Evolutionary conservation across 2,888 invertebrate species (phyloP).

Genomic region (Apeira syringaria): DNA sequence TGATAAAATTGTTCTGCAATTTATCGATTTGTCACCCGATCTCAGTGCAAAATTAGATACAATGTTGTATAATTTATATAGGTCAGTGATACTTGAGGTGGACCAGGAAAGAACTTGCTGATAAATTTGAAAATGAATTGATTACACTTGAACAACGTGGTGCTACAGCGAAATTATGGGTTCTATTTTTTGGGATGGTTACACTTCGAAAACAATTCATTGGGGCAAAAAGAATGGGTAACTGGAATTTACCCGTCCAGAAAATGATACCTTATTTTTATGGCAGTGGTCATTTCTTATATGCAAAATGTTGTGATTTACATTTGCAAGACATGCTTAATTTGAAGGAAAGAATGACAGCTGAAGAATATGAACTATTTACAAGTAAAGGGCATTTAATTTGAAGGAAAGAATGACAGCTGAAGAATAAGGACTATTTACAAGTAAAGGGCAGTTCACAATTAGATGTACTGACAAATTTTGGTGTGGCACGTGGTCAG

Average conservation of each 20-base stretch:
- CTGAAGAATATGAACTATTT: not conserved
- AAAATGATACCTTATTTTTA: constrained; percentile 52
- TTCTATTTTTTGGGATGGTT: constrained; percentile 47
- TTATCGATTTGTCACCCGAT: no score
- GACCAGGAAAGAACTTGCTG: no score
- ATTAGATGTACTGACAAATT: not conserved
- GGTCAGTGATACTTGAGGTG: no score
- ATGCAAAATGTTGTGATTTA: constrained; percentile 40
- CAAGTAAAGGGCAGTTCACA: no score
- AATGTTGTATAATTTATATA: no score
- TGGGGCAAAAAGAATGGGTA: constrained; percentile 37
- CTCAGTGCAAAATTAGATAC: no score
- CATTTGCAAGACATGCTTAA: constrained; percentile 40
- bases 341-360: constrained; percentile 36
- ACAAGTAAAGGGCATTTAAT: not conserved
- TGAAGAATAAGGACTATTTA: no score
- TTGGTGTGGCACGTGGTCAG: not conserved
- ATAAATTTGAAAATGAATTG: no score
- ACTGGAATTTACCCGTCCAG: constrained; percentile 32
- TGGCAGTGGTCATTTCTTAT: constrained; percentile 42
- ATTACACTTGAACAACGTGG: constrained; percentile 12
- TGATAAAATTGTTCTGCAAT: no score
- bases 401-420: no score
- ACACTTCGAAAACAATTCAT: constrained; percentile 39
- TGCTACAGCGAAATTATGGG: constrained; percentile 44